These are phyloP conservation scores for Rhopalosiphum maidis DNA, from an alignment of 1,140 invertebrate genomes.

Conservation along the genomic window DNA sequence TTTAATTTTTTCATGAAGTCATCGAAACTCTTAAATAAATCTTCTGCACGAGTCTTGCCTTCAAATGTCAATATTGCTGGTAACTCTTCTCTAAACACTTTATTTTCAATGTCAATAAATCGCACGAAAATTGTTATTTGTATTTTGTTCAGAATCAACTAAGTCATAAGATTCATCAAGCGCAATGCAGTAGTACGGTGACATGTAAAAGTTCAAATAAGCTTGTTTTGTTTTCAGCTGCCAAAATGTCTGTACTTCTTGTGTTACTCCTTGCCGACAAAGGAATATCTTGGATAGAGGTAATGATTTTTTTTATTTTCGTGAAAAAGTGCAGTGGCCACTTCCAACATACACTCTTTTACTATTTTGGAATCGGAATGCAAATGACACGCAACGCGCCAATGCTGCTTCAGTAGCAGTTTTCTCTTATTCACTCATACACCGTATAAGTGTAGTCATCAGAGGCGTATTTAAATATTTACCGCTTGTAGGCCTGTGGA, in stretches of 20 bases:
- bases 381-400: no score
- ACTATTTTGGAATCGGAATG: constrained; percentile 56
- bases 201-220: constrained; percentile 36
- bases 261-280: constrained; percentile 52
- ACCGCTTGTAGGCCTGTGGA: no score
- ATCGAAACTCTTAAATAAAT: no score
- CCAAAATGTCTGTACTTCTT: constrained; percentile 36
- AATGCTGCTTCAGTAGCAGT: no score
- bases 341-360: constrained; percentile 45
- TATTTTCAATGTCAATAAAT: constrained; percentile 60
- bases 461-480: no score
- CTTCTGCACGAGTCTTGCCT: constrained; percentile 32
- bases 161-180: no score
- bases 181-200: no score
- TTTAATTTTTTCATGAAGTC: no score
- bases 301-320: constrained; percentile 40
- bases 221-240: constrained; percentile 32
- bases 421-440: no score
- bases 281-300: constrained; percentile 55
- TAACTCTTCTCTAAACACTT: constrained; percentile 61
- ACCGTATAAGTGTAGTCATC: no score
- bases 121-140: constrained; percentile 60
- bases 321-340: constrained; percentile 40
- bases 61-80: constrained; percentile 60
- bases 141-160: no score